These are phyloP conservation scores for Calliphora vicina DNA, from an alignment of 1,140 invertebrate genomes.

Conservation along the genomic window DNA sequence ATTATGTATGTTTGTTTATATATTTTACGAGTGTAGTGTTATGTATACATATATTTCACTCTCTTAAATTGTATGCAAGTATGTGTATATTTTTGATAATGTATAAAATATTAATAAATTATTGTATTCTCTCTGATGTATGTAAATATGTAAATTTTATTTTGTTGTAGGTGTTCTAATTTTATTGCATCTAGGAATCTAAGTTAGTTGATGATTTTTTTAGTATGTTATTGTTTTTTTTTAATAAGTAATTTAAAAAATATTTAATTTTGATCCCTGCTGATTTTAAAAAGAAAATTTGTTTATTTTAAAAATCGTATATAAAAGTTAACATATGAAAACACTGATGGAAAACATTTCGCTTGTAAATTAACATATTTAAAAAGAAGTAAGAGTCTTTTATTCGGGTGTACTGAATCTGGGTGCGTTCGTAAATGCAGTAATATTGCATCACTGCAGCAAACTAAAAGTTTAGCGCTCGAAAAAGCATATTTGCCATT, in stretches of 20 bases:
- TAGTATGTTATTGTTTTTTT: not conserved
- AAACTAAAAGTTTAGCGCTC: no score
- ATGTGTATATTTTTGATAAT: not conserved
- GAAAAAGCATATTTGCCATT: no score
- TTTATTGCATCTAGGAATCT: conserved; percentile 30
- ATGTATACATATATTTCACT: no score
- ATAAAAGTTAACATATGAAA: no score
- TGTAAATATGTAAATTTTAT: not conserved
- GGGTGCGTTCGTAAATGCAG: no score
- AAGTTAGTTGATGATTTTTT: conserved; percentile 18
- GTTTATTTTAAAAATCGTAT: no score
- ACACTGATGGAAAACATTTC: no score
- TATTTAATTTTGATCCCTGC: conserved; percentile 29
- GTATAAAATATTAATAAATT: not conserved
- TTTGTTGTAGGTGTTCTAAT: not conserved
- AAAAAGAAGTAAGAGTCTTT: no score
- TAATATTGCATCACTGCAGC: no score
- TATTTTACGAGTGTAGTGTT: not conserved
- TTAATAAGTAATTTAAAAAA: not conserved
- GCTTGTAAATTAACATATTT: no score
- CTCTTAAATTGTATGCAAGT: not conserved
- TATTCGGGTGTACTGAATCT: no score
- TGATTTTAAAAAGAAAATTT: not conserved
- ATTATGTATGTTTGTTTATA: no score
- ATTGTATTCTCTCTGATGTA: conserved; percentile 19